phyloP scores from a whole-genome alignment of 2,113 vertebrate genomes.

The Syrrhaptes paradoxus region DNA sequence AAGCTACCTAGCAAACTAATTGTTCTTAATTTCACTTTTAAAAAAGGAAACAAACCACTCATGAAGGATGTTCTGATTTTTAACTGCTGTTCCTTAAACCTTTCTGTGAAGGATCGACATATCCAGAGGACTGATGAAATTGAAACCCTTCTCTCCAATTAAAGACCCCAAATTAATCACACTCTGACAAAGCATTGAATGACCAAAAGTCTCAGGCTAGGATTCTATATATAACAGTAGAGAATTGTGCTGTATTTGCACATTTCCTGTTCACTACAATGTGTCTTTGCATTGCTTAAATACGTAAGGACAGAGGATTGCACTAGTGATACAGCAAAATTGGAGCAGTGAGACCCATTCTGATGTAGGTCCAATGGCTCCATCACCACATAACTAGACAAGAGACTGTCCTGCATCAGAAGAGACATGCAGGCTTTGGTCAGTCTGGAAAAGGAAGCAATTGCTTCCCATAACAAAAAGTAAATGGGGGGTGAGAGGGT shows the following conservation, averaged over 20 bases:
- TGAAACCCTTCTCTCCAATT: background rate
- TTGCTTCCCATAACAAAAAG: background rate
- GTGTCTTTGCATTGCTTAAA: background rate
- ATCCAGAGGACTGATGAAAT: background rate
- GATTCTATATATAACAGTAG: fast-evolving
- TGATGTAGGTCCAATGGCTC: background rate
- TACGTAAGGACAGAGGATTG: background rate
- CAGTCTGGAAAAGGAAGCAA: background rate
- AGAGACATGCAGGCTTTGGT: background rate
- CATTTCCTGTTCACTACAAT: background rate
- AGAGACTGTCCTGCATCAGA: background rate
- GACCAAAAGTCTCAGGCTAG: background rate
- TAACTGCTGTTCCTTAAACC: background rate
- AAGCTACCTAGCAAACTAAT: background rate
- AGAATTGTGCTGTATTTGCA: background rate
- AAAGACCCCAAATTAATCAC: background rate
- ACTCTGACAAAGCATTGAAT: background rate
- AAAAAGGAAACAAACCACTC: background rate
- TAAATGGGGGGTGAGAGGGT: background rate
- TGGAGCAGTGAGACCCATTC: background rate
- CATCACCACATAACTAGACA: background rate
- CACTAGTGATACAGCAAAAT: background rate
- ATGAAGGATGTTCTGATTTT: background rate
- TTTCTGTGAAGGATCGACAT: background rate
- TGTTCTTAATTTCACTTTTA: background rate